These are phyloP conservation scores for Sparus aurata DNA, from an alignment of 2,797 vertebrate genomes.

Conservation along the genomic window DNA sequence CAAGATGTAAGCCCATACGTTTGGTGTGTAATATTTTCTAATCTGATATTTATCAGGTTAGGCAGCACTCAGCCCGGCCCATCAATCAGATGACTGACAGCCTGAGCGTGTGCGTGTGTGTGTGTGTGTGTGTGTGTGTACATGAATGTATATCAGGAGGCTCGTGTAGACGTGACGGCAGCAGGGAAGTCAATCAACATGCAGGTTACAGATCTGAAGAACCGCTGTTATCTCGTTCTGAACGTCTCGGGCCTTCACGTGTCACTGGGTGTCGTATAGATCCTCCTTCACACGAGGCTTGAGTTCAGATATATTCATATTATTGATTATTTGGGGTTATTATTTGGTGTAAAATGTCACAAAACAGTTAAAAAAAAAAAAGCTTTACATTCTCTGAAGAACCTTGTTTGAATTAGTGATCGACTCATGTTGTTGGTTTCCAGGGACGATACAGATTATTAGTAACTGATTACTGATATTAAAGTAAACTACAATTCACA, in stretches of 20 bases:
- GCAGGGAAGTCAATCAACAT: slow-evolving; percentile 8
- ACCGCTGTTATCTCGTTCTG: neutral
- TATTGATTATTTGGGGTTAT: neutral
- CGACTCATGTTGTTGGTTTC: too few relatives aligned
- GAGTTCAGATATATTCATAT: neutral
- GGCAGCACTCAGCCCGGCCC: slow-evolving; percentile 43
- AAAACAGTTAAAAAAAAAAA: neutral
- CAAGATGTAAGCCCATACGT: slow-evolving; percentile 53
- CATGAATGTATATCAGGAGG: slow-evolving; percentile 42
- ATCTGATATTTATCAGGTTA: slow-evolving; percentile 68
- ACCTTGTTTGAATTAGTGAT: too few relatives aligned
- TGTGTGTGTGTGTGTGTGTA: slow-evolving; percentile 25
- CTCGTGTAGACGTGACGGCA: slow-evolving; percentile 4
- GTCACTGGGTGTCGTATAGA: neutral
- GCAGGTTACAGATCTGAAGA: neutral
- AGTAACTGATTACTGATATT: too few relatives aligned
- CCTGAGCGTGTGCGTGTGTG: slow-evolving; percentile 17
- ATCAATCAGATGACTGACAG: slow-evolving; percentile 61
- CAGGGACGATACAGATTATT: too few relatives aligned
- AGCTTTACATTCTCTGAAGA: too few relatives aligned
- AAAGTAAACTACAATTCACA: too few relatives aligned
- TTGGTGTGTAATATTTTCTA: slow-evolving; percentile 47
- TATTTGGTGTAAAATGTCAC: neutral
- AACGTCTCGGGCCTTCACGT: neutral
- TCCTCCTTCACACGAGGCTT: neutral